Evolutionary conservation across 2,888 invertebrate genomes (phyloP).

Genomic region (Pollenia angustigena): DNA sequence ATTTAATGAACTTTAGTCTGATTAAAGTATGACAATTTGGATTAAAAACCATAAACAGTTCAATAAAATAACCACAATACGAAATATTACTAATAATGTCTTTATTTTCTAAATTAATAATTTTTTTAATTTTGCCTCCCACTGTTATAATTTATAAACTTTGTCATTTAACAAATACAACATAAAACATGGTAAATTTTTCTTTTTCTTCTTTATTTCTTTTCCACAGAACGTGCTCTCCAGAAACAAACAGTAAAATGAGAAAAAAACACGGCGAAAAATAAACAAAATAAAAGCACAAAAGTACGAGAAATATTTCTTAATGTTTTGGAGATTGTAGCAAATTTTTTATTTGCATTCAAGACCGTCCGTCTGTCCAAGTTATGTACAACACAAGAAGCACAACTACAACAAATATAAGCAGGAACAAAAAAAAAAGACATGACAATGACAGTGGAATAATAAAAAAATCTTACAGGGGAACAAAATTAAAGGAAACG

Average conservation of each 20-base stretch:
- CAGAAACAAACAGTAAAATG: conserved; percentile 50
- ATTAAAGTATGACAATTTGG: too few species aligned
- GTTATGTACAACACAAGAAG: conserved; percentile 65
- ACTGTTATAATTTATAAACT: conserved; percentile 67
- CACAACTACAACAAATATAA: conserved; percentile 58
- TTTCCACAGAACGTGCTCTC: conserved; percentile 69
- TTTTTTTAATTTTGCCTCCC: conserved; percentile 30
- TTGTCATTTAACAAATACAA: conserved; percentile 73
- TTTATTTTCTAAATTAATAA: too few species aligned
- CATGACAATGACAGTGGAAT: conserved; percentile 70
- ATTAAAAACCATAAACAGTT: too few species aligned
- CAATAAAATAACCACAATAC: too few species aligned
- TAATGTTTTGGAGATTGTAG: conserved; percentile 64
- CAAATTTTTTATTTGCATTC: conserved; percentile 71
- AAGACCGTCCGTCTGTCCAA: conserved; percentile 51
- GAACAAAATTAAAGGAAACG: conserved; percentile 57
- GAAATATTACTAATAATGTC: too few species aligned
- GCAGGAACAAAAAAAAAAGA: conserved; percentile 43
- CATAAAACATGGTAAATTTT: conserved; percentile 67
- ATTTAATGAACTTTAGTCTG: too few species aligned
- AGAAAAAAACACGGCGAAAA: conserved; percentile 28
- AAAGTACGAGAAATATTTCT: conserved; percentile 63
- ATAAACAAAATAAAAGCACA: conserved; percentile 13
- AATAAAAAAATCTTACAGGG: conserved; percentile 53
- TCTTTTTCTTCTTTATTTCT: conserved; percentile 35